Percentiles rank a stretch among this genome's conserved stretches.
These are phyloP conservation scores for Phyllotis vaccarum DNA, from an alignment of 2,797 vertebrate genomes.

Conservation along the genomic window DNA sequence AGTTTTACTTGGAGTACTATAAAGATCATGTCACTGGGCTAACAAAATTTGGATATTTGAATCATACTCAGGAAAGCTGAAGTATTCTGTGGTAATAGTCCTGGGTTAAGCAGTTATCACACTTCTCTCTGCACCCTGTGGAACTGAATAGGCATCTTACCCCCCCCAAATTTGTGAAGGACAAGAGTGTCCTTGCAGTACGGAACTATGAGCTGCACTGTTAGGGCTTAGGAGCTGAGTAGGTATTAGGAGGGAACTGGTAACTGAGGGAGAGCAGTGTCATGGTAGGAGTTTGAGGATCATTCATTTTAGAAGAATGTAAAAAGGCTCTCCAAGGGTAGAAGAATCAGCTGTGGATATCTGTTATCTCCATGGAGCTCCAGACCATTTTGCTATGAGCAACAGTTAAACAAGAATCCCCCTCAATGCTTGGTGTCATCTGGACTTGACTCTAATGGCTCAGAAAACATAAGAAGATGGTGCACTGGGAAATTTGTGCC, in stretches of 20 bases:
- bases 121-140: neutral
- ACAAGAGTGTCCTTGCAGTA: neutral
- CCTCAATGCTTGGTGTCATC: neutral
- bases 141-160: constrained; percentile 7
- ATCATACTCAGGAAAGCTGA: neutral
- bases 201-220: neutral
- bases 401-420: constrained; percentile 19
- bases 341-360: neutral
- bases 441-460: neutral
- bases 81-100: neutral
- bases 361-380: neutral
- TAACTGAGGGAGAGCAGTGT: neutral
- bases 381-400: neutral
- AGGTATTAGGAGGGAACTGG: neutral
- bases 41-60: neutral
- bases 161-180: neutral
- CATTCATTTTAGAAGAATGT: neutral
- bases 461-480: constrained; percentile 12
- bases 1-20: neutral
- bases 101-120: constrained; percentile 35
- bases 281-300: neutral
- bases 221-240: neutral
- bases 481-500: constrained; percentile 19
- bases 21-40: neutral
- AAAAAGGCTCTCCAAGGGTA: neutral